phyloP scores from a whole-genome alignment of 2,113 vertebrate species.

The Cathartes aura region DNA sequence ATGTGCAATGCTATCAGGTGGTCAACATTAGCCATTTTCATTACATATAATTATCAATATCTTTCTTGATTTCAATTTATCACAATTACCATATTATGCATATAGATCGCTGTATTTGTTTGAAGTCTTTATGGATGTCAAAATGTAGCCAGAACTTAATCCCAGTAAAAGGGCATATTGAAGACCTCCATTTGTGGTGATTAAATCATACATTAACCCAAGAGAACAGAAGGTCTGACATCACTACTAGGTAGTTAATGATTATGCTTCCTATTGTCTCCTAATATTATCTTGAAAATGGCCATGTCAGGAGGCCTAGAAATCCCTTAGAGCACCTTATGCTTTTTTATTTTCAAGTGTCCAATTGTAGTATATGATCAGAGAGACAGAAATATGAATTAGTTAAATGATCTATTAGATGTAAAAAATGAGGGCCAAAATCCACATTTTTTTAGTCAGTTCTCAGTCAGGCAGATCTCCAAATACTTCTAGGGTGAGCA shows the following conservation, averaged over 20 bases:
- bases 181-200: constrained; percentile 39
- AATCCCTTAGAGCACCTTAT: background rate
- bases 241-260: constrained; percentile 31
- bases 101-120: background rate
- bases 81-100: background rate
- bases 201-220: constrained; percentile 39
- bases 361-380: background rate
- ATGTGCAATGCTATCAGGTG: background rate
- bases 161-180: background rate
- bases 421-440: background rate
- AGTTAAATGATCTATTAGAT: background rate
- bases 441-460: background rate
- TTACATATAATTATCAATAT: background rate
- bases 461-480: background rate
- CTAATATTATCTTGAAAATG: constrained; percentile 30
- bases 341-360: background rate
- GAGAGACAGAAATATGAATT: background rate
- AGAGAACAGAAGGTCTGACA: constrained; percentile 37
- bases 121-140: background rate
- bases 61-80: background rate
- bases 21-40: background rate
- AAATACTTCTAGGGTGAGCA: background rate
- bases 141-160: constrained; percentile 10
- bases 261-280: constrained; percentile 4
- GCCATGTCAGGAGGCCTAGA: background rate